Conservation (phyloP, 1,140 invertebrate genomes). For the Sinonovacula constricta region DNA sequence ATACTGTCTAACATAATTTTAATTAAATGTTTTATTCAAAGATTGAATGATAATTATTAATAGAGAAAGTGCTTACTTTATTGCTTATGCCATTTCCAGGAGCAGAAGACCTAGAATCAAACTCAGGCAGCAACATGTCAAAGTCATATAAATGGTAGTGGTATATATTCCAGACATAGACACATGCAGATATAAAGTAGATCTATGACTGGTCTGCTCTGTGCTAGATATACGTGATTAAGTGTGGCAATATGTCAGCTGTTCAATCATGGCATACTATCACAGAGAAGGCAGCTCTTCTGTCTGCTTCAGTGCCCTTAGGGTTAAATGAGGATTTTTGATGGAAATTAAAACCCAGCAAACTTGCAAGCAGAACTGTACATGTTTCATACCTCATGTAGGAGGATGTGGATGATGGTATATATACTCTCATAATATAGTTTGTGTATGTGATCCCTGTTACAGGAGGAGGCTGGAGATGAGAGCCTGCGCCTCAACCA, state of each 20-base stretch:
- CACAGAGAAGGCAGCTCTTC: not conserved
- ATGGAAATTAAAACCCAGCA: not conserved
- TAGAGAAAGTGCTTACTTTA: not conserved
- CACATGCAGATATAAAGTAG: too few relatives aligned
- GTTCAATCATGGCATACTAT: not conserved
- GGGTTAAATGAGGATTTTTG: not conserved
- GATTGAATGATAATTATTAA: not conserved
- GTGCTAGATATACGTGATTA: too few relatives aligned
- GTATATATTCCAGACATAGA: too few relatives aligned
- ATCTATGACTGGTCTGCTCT: too few relatives aligned
- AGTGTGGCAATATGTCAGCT: too few relatives aligned
- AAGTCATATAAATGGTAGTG: too few relatives aligned
- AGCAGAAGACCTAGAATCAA: too few relatives aligned
- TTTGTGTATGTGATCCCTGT: not conserved
- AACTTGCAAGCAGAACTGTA: not conserved
- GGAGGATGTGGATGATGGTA: not conserved
- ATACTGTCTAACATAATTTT: too few relatives aligned
- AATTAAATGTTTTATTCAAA: too few relatives aligned
- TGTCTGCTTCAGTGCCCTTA: not conserved
- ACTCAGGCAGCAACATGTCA: too few relatives aligned
- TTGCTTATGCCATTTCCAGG: too few relatives aligned
- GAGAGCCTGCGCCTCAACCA: slow-evolving; percentile 47
- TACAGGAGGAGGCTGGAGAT: slow-evolving; percentile 45
- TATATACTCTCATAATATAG: not conserved
- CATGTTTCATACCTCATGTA: not conserved